These are phyloP conservation scores for Ptilonorhynchus violaceus DNA, from an alignment of 2,113 vertebrate species.

Conservation along the genomic window DNA sequence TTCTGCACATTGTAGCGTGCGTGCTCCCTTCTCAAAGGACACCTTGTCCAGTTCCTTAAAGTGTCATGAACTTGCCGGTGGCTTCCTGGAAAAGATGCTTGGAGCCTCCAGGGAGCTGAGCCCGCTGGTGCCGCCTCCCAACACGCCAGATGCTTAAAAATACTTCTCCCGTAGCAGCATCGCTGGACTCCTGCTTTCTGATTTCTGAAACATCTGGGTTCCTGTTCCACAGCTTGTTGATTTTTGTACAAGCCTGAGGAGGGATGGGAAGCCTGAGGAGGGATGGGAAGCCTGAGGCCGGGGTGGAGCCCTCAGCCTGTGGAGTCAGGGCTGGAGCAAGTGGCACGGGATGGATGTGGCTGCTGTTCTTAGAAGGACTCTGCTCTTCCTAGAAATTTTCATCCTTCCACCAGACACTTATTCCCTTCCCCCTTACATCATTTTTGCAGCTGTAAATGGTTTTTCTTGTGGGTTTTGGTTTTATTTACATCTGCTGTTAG, in stretches of 20 bases:
- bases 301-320: not conserved
- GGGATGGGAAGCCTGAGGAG: not conserved
- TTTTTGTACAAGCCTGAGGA: not conserved
- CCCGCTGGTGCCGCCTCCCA: not conserved
- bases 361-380: conserved; percentile 14
- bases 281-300: not conserved
- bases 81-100: conserved; percentile 20
- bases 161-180: not conserved
- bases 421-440: not conserved
- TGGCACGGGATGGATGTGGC: not conserved
- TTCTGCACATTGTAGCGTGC: not conserved
- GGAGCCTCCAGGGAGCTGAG: not conserved
- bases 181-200: not conserved
- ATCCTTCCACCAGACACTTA: not conserved
- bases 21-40: conserved; percentile 8
- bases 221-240: not conserved
- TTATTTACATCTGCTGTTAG: not conserved
- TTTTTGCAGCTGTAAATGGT: not conserved
- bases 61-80: not conserved
- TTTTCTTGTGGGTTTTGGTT: not conserved
- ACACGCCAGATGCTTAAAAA: not conserved
- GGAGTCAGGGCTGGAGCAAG: not conserved
- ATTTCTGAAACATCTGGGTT: not conserved
- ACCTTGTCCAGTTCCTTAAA: conserved; percentile 2
- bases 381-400: not conserved